Conservation (phyloP, 1,140 invertebrate genomes). For the Alviniconcha marisindica region DNA sequence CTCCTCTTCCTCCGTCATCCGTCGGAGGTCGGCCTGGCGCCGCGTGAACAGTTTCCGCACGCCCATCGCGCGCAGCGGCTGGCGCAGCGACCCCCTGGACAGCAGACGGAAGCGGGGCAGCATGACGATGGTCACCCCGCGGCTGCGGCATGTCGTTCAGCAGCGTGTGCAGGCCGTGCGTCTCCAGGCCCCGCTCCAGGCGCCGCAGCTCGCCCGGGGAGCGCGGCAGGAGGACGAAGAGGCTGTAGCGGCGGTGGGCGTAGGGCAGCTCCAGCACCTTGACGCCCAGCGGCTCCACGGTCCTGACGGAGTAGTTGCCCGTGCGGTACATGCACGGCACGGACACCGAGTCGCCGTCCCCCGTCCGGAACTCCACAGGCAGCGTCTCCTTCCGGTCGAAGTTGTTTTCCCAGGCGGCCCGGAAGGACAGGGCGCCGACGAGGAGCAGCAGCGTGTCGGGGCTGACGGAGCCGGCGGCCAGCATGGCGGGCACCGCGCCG, state of each 20-base stretch:
- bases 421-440: conserved; percentile 22
- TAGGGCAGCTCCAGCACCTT: conserved; percentile 29
- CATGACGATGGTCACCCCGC: conserved; percentile 18
- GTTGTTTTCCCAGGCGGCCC: conserved; percentile 5
- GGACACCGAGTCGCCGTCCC: not conserved
- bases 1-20: conserved; percentile 27
- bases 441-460: conserved; percentile 9
- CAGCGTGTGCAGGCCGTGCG: not conserved
- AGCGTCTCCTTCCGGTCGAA: conserved; percentile 8
- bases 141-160: conserved; percentile 29
- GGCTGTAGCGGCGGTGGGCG: conserved; percentile 19
- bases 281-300: not conserved
- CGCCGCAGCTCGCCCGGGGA: not conserved
- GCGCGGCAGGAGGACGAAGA: not conserved
- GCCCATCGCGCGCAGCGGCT: not conserved
- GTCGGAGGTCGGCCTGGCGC: conserved; percentile 5
- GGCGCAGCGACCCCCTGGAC: not conserved
- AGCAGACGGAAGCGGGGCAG: conserved; percentile 23
- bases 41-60: not conserved
- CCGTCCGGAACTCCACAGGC: conserved; percentile 18
- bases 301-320: conserved; percentile 28
- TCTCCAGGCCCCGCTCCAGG: not conserved
- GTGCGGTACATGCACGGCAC: not conserved
- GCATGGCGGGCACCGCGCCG: conserved; percentile 6
- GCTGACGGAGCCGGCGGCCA: not conserved